Evolutionary conservation across 53 echinoderm and acorn worm genomes (phyloP).

Genomic region (Antedon mediterranea): DNA sequence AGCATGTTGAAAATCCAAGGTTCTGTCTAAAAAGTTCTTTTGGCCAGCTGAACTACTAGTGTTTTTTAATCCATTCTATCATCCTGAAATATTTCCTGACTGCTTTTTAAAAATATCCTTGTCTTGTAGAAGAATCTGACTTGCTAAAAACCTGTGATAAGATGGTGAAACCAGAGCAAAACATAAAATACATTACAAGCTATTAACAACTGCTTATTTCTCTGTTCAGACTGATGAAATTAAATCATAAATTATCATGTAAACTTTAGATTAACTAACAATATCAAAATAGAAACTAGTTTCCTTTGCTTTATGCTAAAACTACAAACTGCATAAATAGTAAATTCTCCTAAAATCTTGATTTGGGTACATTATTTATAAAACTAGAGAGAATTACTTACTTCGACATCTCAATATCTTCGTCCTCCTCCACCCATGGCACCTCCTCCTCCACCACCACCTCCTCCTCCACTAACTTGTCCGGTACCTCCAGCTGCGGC

Average conservation of each 20-base stretch:
- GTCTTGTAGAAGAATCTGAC: not conserved
- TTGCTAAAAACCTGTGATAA: not conserved
- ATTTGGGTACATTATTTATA: too few relatives aligned
- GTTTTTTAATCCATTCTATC: not conserved
- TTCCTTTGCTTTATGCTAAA: too few relatives aligned
- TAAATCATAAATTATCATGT: too few relatives aligned
- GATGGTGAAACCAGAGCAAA: not conserved
- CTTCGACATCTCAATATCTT: not conserved
- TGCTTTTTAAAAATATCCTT: not conserved
- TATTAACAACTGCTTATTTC: too few relatives aligned
- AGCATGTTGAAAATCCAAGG: not conserved
- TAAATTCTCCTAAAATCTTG: too few relatives aligned
- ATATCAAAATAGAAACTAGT: too few relatives aligned
- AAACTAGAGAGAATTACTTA: not conserved
- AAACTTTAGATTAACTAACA: too few relatives aligned
- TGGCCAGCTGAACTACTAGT: not conserved
- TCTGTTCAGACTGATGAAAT: too few relatives aligned
- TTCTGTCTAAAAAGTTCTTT: not conserved
- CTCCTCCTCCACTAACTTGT: not conserved
- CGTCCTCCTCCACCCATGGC: conserved; percentile 6
- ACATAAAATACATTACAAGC: not conserved
- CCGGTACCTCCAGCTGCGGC: not conserved
- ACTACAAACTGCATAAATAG: too few relatives aligned
- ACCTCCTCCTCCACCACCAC: not conserved
- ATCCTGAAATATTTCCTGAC: not conserved